Evolutionary conservation across 2,113 vertebrate species (phyloP).

Genomic region (Aegithalos caudatus): DNA sequence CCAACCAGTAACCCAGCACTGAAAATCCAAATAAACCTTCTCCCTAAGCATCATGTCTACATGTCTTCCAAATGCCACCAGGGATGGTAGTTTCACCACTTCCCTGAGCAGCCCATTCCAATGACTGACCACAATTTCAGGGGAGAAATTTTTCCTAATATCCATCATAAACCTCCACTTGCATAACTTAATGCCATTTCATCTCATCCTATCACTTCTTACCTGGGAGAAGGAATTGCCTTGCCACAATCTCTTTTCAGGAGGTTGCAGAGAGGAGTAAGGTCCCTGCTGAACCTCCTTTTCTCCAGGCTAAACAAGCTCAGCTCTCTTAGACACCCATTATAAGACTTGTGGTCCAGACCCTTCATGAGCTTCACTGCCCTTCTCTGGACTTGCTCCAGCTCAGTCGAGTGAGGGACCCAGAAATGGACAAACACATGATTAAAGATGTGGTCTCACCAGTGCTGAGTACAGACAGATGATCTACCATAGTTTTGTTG

Average conservation of each 20-base stretch:
- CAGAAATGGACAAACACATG: not conserved
- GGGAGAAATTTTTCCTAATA: not conserved
- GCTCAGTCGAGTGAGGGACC: not conserved
- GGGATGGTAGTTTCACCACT: no score
- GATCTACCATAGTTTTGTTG: not conserved
- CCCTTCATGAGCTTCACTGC: rapidly evolving
- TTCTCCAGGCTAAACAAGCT: not conserved
- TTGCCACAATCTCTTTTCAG: rapidly evolving
- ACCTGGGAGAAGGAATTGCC: rapidly evolving
- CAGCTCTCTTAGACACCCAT: not conserved
- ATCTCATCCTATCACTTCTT: rapidly evolving
- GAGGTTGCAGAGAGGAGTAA: rapidly evolving
- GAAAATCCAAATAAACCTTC: not conserved
- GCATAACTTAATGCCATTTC: rapidly evolving
- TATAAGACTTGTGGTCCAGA: rapidly evolving
- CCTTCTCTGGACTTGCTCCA: rapidly evolving
- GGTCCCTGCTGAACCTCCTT: not conserved
- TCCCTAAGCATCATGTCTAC: not conserved
- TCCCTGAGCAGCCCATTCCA: not conserved
- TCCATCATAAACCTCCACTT: not conserved
- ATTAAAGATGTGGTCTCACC: rapidly evolving
- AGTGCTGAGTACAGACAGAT: rapidly evolving
- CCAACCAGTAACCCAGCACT: rapidly evolving
- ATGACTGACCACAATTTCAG: rapidly evolving
- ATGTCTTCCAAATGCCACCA: rapidly evolving